Evolutionary conservation across 2,113 vertebrate species (phyloP), one percentile per base, ranked within the genome.

Genomic region (Crotalus helleri): DNA sequence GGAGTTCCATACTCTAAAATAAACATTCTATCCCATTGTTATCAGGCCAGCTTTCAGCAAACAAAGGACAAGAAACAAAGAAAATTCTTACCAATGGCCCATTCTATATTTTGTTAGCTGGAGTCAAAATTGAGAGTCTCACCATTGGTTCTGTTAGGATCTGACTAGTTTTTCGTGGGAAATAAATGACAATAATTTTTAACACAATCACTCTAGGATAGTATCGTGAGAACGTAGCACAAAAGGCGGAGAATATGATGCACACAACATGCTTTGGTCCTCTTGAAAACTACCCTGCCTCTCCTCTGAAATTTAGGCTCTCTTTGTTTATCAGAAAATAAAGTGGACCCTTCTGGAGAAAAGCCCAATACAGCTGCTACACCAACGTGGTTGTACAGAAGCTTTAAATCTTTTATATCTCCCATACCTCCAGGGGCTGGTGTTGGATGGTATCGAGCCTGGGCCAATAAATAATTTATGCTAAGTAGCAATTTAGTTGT

Each of bases 401-500:
- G 98, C 97, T 98, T 98, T 98, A 98, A 98, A 98, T 98, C 98
- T 98, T 98, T 98, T 98, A 98, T 98, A 98, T 98, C 97, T 98
- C 97, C 97, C 97, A 96, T 98, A 98, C 98, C 98, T 98, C 98
- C 97, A 93, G 98, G 98, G 98, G 98, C 97, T 98, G 98, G 98
- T 96, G 98, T 97, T 98, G 98, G 97, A 98, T 98, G 97, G 98
- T 98, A 98, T 98, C 97, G 98, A 99, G 98, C 98, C 98, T 98
- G 97, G 97, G 96, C 98, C 98, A 97, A 99, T 99, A 98, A 98
- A 99, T 99, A 98, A 99, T 99, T 99, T 99, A 99, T 99, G 98
- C 97, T 98, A 98, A 99, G 98, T 98, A 99, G 98, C 98, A 99
- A 99, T 99, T 99, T 98, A 98, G 98, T 98, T 99, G 98, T 99